Evolutionary conservation across 2,797 vertebrate species (phyloP).

Genomic region (Euphonia xanthogaster): DNA sequence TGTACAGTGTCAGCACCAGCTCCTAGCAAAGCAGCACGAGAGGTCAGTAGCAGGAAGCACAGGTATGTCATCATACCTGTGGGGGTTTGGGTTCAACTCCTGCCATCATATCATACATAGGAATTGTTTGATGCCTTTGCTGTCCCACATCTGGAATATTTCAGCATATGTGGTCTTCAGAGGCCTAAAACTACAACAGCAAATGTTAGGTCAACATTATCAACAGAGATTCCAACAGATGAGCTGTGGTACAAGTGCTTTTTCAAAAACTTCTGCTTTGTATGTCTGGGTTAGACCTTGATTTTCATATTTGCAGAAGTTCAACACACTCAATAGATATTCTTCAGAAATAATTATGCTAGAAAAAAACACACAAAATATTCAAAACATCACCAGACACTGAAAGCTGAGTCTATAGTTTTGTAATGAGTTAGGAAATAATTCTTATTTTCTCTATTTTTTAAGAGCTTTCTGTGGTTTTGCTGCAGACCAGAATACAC

Average conservation of each 20-base stretch:
- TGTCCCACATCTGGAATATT: neutral
- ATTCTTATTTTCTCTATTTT: neutral
- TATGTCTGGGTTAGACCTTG: neutral
- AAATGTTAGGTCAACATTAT: neutral
- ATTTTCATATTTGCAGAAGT: neutral
- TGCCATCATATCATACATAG: neutral
- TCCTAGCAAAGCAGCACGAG: neutral
- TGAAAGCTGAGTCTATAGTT: neutral
- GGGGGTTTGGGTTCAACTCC: neutral
- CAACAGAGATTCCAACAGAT: neutral
- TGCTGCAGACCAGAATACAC: neutral
- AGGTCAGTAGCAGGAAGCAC: neutral
- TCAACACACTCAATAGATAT: neutral
- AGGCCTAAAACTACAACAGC: neutral
- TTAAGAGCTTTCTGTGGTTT: neutral
- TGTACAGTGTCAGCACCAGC: neutral
- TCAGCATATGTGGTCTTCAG: neutral
- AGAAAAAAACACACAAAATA: neutral
- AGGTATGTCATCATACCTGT: accelerated
- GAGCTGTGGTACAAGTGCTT: neutral
- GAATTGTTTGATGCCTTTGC: neutral
- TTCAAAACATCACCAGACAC: neutral
- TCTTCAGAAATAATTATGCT: neutral
- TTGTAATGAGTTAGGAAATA: neutral
- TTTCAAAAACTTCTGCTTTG: neutral